Evolutionary conservation across 2,113 vertebrate species (phyloP).

Genomic region (Trachemys scripta): DNA sequence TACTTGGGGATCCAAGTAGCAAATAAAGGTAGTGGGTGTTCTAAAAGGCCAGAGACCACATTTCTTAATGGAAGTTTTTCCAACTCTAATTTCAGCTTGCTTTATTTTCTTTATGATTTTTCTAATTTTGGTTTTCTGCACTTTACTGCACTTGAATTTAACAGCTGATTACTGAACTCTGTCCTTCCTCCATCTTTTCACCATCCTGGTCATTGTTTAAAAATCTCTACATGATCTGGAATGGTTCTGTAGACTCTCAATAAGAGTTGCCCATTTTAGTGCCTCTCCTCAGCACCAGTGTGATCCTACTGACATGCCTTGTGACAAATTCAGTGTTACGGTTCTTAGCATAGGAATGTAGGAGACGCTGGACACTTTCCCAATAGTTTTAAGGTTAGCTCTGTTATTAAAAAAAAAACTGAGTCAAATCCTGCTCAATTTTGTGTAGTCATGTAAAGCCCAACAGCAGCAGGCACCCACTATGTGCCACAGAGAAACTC

Average conservation of each 20-base stretch:
- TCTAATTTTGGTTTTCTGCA: neutral
- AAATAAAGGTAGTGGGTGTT: neutral
- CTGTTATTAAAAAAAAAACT: neutral
- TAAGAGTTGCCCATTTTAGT: neutral
- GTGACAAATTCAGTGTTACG: neutral
- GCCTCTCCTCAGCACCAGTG: neutral
- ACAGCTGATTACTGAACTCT: neutral
- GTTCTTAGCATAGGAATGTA: neutral
- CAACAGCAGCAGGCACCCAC: neutral
- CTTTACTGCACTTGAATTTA: neutral
- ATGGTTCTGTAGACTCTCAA: neutral
- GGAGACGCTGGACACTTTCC: neutral
- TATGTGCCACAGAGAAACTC: neutral
- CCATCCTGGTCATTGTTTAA: rapidly evolving
- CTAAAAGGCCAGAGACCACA: neutral
- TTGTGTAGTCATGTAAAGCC: neutral
- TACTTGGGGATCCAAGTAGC: neutral
- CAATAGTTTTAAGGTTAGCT: neutral
- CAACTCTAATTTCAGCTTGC: neutral
- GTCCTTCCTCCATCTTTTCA: neutral
- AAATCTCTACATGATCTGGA: neutral
- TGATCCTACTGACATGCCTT: neutral
- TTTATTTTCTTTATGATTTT: neutral
- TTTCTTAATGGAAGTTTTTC: neutral
- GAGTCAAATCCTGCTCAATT: neutral